Conservation (phyloP, 2,888 invertebrate genomes). For the Xylocampa areola region DNA sequence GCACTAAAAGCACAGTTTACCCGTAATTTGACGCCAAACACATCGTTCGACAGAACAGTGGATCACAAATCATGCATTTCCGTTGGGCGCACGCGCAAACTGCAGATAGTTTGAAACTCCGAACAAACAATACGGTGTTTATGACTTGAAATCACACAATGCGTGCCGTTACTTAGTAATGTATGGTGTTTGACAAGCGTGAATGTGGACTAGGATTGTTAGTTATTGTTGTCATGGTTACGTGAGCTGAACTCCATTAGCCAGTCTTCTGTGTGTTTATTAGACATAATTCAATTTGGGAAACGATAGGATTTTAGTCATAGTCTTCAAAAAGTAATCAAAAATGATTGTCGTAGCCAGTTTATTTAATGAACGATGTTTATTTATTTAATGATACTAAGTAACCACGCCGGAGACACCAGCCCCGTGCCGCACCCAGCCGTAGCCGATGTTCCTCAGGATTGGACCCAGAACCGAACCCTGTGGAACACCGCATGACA, state of each 20-base stretch:
- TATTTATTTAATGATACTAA: no score
- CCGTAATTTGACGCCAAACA: conserved; percentile 39
- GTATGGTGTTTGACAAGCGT: conserved; percentile 11
- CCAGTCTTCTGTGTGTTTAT: no score
- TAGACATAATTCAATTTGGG: no score
- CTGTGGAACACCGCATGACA: no score
- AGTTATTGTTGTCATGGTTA: conserved; percentile 22
- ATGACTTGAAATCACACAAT: conserved; percentile 51
- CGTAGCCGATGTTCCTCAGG: no score
- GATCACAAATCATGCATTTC: conserved; percentile 54
- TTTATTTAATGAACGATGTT: no score
- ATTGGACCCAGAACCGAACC: no score
- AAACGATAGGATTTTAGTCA: no score
- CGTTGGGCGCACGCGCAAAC: conserved; percentile 33
- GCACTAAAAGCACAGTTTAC: conserved; percentile 17
- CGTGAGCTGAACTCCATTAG: background rate
- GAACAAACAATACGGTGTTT: conserved; percentile 54
- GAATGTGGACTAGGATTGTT: conserved; percentile 6
- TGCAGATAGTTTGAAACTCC: conserved; percentile 47
- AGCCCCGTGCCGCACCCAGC: no score
- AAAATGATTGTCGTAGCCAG: no score
- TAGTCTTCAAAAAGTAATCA: no score
- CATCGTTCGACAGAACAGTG: conserved; percentile 45
- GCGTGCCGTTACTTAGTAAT: conserved; percentile 35
- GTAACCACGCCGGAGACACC: no score